Base-by-base conservation (phyloP, 2,797 vertebrate species). In the Chaenodraco wilsoni region DNA sequence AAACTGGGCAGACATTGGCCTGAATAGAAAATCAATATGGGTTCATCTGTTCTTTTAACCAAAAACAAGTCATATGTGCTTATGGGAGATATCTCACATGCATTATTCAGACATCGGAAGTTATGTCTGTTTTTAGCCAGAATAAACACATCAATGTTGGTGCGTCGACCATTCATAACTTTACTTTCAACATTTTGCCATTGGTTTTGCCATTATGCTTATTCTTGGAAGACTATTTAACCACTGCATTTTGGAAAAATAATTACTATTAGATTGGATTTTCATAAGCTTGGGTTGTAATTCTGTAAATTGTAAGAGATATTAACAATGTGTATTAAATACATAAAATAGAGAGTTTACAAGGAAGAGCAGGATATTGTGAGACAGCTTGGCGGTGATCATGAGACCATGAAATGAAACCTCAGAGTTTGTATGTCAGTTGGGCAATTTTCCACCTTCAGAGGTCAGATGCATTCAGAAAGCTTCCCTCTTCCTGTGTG, bases 341-440 rank as follows among this genome's bases (percentile, higher is more conserved):
- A 14, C 27, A 45, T n/a, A 62, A 9, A 57, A 23, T 58, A 40
- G 21, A 40, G 21, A 37, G 51, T 71, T 72, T 65, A 50, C 44
- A 63, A 48, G 43, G 60, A 70, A 40, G 57, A 72, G 57, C 56
- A 72, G 64, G 27, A 61, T 81, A 69, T 58, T 71, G 13, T 37
- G 48, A 76, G 23, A 64, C 67, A 68, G 58, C 72, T 66, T 61
- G 61, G 43, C 6, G 13, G 58, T 60, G 63, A 72, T 68, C 61
- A 75, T 0, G 61, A 69, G 56, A 87, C 57, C 84, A 78, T 83
- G 79, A 86, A 87, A 88, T 85, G 74, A 72, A 85, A 80, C 75
- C 65, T 62, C 50, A 16, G 55, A 15, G 33, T 23, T 44, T 59
- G 31, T 64, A 27, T 57, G 74, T 83, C 73, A 85, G 49, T 57